A percentile compares a stretch with the other conserved stretches of the same genome.
Conservation (phyloP, 2,113 vertebrate species). For the Triplophysa rosa region DNA sequence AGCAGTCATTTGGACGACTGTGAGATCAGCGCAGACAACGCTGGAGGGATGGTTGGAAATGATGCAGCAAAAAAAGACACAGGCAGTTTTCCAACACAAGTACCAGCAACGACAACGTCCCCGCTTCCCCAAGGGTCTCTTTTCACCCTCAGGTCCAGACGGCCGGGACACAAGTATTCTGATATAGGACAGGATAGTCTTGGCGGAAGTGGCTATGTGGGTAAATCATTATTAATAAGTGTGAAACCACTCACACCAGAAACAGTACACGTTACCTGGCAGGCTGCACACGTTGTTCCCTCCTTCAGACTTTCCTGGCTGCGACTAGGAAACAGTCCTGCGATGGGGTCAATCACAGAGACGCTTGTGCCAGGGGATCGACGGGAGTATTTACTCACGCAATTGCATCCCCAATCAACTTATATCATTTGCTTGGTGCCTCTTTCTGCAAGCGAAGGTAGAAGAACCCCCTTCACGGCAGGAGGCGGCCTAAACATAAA, state of each 20-base stretch:
- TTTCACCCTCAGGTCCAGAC: constrained; percentile 83
- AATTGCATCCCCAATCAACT: constrained; percentile 85
- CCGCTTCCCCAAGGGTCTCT: constrained; percentile 85
- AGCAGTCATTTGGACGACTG: constrained; percentile 87
- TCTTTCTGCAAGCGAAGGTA: constrained; percentile 64
- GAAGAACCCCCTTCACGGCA: constrained; percentile 73
- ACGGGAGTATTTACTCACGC: constrained; percentile 86
- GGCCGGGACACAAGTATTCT: constrained; percentile 80
- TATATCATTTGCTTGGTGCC: constrained; percentile 91
- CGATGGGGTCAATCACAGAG: constrained; percentile 89
- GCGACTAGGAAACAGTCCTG: constrained; percentile 83
- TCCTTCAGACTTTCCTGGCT: constrained; percentile 91
- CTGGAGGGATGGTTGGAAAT: constrained; percentile 61
- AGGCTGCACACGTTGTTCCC: constrained; percentile 75
- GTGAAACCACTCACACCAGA: constrained; percentile 87
- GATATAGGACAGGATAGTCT: constrained; percentile 75
- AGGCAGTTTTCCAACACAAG: constrained; percentile 61
- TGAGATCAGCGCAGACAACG: constrained; percentile 74
- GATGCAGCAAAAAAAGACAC: constrained; percentile 63
- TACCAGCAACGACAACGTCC: constrained; percentile 74
- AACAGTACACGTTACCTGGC: constrained; percentile 88
- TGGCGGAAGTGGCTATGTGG: constrained; percentile 66
- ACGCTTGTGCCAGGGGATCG: constrained; percentile 89
- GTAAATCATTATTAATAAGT: constrained; percentile 80
- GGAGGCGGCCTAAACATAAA: constrained; percentile 77